Conservation (phyloP, 2,113 vertebrate species). For the Odontesthes bonariensis region DNA sequence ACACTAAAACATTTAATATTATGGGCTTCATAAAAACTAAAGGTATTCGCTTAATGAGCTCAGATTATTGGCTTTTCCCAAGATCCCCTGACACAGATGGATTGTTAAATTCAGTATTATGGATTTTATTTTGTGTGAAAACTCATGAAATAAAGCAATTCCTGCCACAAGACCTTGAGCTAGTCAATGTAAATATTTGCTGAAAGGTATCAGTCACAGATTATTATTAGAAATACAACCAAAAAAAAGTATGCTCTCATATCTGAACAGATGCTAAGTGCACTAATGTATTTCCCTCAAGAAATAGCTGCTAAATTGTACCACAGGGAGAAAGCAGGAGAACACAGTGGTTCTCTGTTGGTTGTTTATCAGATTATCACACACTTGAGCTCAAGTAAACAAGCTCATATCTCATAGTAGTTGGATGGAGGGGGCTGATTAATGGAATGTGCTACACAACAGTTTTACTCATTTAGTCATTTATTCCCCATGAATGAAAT, state of each 20-base stretch:
- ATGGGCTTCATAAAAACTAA: conserved; percentile 67
- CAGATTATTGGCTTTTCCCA: conserved; percentile 55
- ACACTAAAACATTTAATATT: conserved; percentile 59
- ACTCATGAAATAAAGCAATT: conserved; percentile 40
- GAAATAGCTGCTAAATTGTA: conserved; percentile 48
- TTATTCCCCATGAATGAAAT: background rate
- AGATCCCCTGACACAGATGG: conserved; percentile 50
- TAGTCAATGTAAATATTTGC: conserved; percentile 65
- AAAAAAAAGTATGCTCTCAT: conserved; percentile 28
- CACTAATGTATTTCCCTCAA: conserved; percentile 13
- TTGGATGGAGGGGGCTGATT: conserved; percentile 1
- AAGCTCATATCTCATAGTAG: conserved; percentile 22
- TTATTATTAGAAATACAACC: conserved; percentile 49
- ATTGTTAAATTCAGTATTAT: conserved; percentile 67
- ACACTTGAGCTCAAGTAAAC: conserved; percentile 41
- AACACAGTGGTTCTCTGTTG: conserved; percentile 58
- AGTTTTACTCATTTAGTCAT: conserved; percentile 2
- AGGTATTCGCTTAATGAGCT: conserved; percentile 70
- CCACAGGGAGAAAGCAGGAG: conserved; percentile 21
- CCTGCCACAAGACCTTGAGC: conserved; percentile 24
- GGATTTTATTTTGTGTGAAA: conserved; percentile 59
- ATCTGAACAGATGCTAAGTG: conserved; percentile 55
- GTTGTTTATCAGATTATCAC: conserved; percentile 64
- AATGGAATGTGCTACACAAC: conserved; percentile 1
- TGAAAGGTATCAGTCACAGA: conserved; percentile 44